Evolutionary conservation across 2,888 invertebrate genomes (phyloP), one percentile per base, ranked within the genome.

Genomic region (Spilarctia lutea): DNA sequence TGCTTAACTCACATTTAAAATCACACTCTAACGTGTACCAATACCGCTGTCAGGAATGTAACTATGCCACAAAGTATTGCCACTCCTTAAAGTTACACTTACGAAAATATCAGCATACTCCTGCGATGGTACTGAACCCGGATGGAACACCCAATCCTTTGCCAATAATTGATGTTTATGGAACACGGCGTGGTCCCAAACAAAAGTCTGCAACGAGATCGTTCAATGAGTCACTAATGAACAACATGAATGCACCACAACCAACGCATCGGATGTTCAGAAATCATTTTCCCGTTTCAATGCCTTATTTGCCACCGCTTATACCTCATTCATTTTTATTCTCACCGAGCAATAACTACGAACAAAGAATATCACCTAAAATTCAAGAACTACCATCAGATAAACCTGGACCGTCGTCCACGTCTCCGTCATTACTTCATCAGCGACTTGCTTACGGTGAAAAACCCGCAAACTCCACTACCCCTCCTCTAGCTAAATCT

Each of bases 1-100:
- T 99, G 99, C 96, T 99, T 74, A 99, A 99, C 93, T 99, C 99
- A 0, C 99, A 99, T 91, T 97, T 99, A 89, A 99, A 99, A 91
- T 99, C 99, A 0, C 99, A 99, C 93, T 98, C 98, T 0, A 98
- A 97, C 82, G 96, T 99, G 1, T 99, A 99, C 89, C 99, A 99
- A 89, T 99, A 99, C 92, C 97, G 98, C 60, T 99, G 99, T 91
- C 96, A 97, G 0, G 98, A 99, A 90, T 99, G 99, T 92, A 97
- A 97, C 74, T 99, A 99, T 91, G 99, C 98, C 13, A 99, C 99
- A 35, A 99, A 99, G 91, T 99, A 99, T 91, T 99, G 99, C 87
- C 99, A 99, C 94, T 99, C 99, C 30, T 96, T 99, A 71, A 99
- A 99, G 93, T 96, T 99, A 39, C 99, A 99, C 92, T 95, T 99